Evolutionary conservation across 1,140 invertebrate species (phyloP).

Genomic region (Berghia stephanieae): DNA sequence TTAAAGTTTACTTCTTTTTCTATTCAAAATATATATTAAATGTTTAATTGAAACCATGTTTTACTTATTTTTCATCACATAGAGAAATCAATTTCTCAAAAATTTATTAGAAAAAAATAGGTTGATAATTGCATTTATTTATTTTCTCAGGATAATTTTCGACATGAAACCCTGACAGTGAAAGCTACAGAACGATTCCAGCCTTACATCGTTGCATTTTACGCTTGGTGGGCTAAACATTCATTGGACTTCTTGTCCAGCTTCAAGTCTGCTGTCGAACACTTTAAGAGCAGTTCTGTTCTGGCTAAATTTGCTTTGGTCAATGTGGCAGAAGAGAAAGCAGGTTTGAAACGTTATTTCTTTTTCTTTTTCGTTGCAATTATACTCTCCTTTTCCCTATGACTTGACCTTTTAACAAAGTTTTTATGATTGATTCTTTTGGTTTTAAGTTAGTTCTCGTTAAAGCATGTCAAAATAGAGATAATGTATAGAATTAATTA

Average conservation of each 20-base stretch:
- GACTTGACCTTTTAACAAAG: no score
- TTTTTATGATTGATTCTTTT: no score
- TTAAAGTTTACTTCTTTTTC: background rate
- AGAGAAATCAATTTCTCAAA: no score
- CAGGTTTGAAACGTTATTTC: no score
- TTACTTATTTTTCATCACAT: background rate
- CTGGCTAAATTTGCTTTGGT: slow-evolving; percentile 4
- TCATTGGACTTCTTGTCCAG: background rate
- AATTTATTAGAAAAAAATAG: no score
- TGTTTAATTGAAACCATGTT: background rate
- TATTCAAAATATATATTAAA: background rate
- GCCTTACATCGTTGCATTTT: background rate
- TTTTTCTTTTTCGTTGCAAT: no score
- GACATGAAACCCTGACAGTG: background rate
- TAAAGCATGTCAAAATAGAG: no score
- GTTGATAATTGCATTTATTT: background rate
- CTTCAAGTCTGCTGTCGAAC: background rate
- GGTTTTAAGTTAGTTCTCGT: no score
- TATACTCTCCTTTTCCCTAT: no score
- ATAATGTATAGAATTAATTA: no score
- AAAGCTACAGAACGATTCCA: background rate
- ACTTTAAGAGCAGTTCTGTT: background rate
- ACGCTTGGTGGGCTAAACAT: background rate
- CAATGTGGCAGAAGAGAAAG: background rate
- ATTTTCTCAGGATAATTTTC: background rate